Conservation (phyloP, 2,888 invertebrate genomes). For the Sarcophaga variegata region DNA sequence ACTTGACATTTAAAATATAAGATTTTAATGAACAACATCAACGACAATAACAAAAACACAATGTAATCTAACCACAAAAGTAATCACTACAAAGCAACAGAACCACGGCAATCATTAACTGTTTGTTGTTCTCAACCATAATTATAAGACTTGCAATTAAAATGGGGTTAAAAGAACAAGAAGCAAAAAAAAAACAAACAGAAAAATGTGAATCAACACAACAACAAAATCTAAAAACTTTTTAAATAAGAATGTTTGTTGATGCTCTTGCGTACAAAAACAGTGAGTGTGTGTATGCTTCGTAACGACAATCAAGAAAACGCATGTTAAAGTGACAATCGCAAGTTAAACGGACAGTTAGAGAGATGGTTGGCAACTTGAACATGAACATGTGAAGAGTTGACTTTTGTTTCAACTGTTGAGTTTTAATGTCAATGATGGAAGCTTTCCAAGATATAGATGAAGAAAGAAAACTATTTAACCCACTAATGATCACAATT, state of each 20-base stretch:
- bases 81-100: too few relatives aligned
- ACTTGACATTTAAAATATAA: constrained; percentile 26
- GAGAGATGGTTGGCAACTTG: not conserved
- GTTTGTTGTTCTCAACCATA: constrained; percentile 12
- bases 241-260: not conserved
- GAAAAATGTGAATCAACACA: constrained; percentile 5
- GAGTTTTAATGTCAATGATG: too few relatives aligned
- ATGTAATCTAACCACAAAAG: too few relatives aligned
- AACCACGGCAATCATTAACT: too few relatives aligned
- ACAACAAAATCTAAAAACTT: constrained; percentile 22
- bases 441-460: too few relatives aligned
- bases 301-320: constrained; percentile 11
- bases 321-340: constrained; percentile 32
- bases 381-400: too few relatives aligned
- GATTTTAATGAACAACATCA: constrained; percentile 1
- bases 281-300: constrained; percentile 3
- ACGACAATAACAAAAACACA: not conserved
- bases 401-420: too few relatives aligned
- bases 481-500: too few relatives aligned
- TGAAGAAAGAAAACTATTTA: too few relatives aligned
- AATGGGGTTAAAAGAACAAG: not conserved
- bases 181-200: not conserved
- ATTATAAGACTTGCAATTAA: constrained; percentile 11
- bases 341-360: constrained; percentile 3
- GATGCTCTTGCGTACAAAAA: not conserved